phyloP scores from a whole-genome alignment of 64 coral and sea anemone species.

The Porites lutea region DNA sequence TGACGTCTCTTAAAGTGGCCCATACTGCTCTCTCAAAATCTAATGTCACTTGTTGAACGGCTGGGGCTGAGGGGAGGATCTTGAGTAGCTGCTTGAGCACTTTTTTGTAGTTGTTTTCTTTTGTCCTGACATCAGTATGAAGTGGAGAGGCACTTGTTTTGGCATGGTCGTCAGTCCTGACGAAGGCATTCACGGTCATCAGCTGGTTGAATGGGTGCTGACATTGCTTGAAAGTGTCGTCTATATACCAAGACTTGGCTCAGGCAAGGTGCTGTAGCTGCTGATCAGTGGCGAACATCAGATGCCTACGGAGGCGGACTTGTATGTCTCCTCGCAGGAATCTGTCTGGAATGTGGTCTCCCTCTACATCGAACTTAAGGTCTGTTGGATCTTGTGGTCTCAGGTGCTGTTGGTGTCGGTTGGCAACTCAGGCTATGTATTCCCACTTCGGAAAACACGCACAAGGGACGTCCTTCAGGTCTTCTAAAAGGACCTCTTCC shows the following conservation, averaged over 20 bases:
- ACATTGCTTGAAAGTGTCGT: neutral
- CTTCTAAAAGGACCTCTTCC: constrained; percentile 24
- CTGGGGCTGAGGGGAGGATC: constrained; percentile 5
- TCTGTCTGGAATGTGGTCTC: neutral
- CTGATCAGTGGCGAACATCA: constrained; percentile 16
- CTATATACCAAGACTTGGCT: constrained; percentile 31
- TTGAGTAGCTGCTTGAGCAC: constrained; percentile 7
- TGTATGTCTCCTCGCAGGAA: neutral
- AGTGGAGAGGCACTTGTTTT: constrained; percentile 42
- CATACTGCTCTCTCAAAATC: constrained; percentile 18
- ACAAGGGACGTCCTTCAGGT: neutral
- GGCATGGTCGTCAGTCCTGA: constrained; percentile 43
- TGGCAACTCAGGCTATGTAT: constrained; percentile 8
- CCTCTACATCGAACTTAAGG: neutral
- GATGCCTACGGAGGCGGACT: neutral
- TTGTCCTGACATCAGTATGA: constrained; percentile 4
- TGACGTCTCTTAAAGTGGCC: neutral
- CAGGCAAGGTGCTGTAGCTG: constrained; percentile 4
- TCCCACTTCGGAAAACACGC: neutral
- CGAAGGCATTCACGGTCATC: constrained; percentile 14
- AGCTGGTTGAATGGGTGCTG: constrained; percentile 12
- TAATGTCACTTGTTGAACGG: neutral
- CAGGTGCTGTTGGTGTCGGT: constrained; percentile 15
- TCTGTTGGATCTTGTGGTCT: constrained; percentile 34
- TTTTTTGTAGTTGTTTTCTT: constrained; percentile 20